Conservation (phyloP, 2,113 vertebrate genomes). For the Micronisus gabar region DNA sequence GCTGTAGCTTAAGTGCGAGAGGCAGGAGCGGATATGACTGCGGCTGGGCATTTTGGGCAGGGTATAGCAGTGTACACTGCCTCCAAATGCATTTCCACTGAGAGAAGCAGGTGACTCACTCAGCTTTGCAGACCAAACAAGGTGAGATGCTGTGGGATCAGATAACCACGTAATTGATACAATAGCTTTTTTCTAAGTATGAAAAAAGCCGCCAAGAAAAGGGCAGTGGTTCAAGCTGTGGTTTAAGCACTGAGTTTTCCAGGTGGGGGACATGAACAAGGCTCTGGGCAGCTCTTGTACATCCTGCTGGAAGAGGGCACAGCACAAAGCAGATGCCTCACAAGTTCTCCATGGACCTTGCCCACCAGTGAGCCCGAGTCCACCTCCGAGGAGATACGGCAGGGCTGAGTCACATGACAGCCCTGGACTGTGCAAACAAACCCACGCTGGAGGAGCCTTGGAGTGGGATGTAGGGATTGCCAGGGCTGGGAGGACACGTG, state of each 20-base stretch:
- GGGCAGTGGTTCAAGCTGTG: not conserved
- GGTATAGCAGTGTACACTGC: accelerated
- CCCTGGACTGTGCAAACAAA: not conserved
- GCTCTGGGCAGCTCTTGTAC: not conserved
- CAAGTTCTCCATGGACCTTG: not conserved
- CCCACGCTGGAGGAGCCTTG: not conserved
- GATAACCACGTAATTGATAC: not conserved
- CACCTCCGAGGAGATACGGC: not conserved
- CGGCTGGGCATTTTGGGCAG: not conserved
- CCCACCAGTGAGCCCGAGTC: not conserved
- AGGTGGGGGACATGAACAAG: not conserved
- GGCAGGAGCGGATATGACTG: not conserved
- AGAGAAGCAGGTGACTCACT: not conserved
- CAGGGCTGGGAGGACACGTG: not conserved
- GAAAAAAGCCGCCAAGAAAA: not conserved
- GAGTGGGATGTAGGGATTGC: not conserved
- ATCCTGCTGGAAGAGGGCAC: not conserved
- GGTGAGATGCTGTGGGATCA: not conserved
- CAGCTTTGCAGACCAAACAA: not conserved
- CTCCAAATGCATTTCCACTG: not conserved
- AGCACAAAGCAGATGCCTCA: not conserved
- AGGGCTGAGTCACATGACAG: not conserved
- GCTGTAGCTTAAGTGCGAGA: not conserved
- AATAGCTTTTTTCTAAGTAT: not conserved
- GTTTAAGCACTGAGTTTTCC: not conserved